Base-by-base conservation (phyloP, 2,888 invertebrate genomes). In the Masnerella sp. region DNA sequence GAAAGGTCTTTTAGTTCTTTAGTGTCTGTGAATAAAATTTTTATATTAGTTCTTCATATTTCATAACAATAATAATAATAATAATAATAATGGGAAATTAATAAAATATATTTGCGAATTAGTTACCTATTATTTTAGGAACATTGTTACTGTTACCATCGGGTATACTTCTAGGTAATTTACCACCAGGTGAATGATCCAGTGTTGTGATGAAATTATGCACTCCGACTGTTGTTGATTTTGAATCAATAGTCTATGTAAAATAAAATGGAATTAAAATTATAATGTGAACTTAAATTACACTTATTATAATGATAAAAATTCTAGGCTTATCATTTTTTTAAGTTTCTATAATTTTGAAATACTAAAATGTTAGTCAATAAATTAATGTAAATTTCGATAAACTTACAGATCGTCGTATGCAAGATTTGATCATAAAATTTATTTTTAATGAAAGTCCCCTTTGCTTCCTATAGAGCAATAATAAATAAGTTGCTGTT, bases 401-500 rank as follows among this genome's bases (percentile, higher is more conserved):
- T 38, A 22, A 15, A 64, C 45, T 51, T 18, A 62, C 73, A 34
- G 28, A 5, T 82, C 84, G 77, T 83, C 84, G 80, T 56, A 84
- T 77, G 59, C 79, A 64, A n/a, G 80, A 68, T 73, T 82, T 87
- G 2, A 86, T 79, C n/a, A 86, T 82, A 8, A 82, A 75, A 15
- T 82, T 78, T 77, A 84, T 78, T 77, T 88, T 88, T 40, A 91
- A 84, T 18, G 90, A 89, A 62, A 88, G 87, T 1, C 91, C 90
- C 59, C 88, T 88, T 74, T 88, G 87, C 83, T 93, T 93, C 79
- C 90, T 89, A 56, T 89, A 89, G 20, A 92, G 80, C 45, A 95
- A 86, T 32, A 95, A 85, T 74, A 93, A 89, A 87, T 95, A 95
- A 0, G 94, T 93, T 2, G 94, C 92, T 0, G 93, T 93, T 81